phyloP scores from a whole-genome alignment of 2,797 vertebrate species.

The Harpagifer antarcticus region DNA sequence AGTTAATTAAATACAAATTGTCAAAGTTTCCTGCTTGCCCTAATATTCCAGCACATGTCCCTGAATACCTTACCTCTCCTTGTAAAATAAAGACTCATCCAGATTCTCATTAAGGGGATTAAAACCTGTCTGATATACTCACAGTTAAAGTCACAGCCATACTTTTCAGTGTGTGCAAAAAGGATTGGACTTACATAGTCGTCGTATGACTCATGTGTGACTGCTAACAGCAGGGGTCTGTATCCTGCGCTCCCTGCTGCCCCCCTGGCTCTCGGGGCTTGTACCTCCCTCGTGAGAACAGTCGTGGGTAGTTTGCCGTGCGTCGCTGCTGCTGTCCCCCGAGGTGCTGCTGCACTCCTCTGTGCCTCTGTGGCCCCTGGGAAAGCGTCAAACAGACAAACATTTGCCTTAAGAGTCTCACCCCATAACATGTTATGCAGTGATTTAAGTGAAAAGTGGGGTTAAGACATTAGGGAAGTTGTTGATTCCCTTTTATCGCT shows the following conservation, averaged over 20 bases:
- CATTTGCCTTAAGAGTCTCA: constrained; percentile 23
- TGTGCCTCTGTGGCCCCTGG: constrained; percentile 91
- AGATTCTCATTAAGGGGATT: constrained; percentile 46
- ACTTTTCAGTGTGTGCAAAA: constrained; percentile 51
- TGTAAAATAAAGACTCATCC: constrained; percentile 40
- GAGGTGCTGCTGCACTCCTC: constrained; percentile 90
- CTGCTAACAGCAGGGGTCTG: constrained; percentile 88
- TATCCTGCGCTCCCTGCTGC: constrained; percentile 87
- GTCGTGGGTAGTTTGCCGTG: constrained; percentile 88
- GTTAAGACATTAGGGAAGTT: constrained; percentile 35
- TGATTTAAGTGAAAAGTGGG: constrained; percentile 27
- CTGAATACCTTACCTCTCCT: constrained; percentile 15
- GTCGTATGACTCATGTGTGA: constrained; percentile 92
- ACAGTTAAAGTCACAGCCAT: constrained; percentile 53
- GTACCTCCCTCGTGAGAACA: constrained; percentile 87
- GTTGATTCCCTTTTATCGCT: constrained; percentile 49
- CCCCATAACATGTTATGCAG: constrained; percentile 1
- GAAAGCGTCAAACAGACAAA: constrained; percentile 44
- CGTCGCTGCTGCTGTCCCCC: constrained; percentile 84
- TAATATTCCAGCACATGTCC: constrained; percentile 28
- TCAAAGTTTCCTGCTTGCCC: constrained; percentile 26
- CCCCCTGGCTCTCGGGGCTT: constrained; percentile 87
- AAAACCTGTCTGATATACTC: constrained; percentile 57
- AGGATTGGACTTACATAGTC: constrained; percentile 93
- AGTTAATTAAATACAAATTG: constrained; percentile 8